A percentile compares a stretch with the other conserved stretches of the same genome.
Conservation (phyloP, 2,888 invertebrate genomes). For the Syrphus vitripennis region DNA sequence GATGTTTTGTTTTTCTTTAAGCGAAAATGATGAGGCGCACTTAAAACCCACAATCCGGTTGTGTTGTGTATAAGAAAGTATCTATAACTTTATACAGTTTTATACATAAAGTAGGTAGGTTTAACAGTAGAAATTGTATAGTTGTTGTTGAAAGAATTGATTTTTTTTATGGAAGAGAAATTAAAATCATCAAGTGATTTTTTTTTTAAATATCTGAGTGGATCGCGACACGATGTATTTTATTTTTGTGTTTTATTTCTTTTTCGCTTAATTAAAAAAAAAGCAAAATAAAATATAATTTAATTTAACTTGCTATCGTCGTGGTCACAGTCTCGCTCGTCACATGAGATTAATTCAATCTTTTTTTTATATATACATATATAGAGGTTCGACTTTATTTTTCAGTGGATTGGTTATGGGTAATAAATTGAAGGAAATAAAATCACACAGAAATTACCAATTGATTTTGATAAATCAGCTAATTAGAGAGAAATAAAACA, state of each 20-base stretch:
- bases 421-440: slow-evolving; percentile 29
- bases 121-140: background rate
- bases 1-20: slow-evolving; percentile 19
- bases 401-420: slow-evolving; percentile 1
- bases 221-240: slow-evolving; percentile 13
- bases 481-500: slow-evolving; percentile 1
- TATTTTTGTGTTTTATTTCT: background rate
- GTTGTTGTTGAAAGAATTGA: slow-evolving; percentile 8
- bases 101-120: background rate
- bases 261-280: slow-evolving; percentile 40
- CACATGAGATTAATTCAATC: slow-evolving; percentile 69
- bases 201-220: background rate
- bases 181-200: slow-evolving; percentile 12
- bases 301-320: slow-evolving; percentile 35
- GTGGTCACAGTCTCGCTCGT: slow-evolving; percentile 27
- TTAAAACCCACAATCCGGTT: slow-evolving; percentile 34
- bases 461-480: slow-evolving; percentile 53
- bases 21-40: slow-evolving; percentile 25
- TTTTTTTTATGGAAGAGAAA: slow-evolving; percentile 27
- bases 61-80: slow-evolving; percentile 11
- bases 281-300: slow-evolving; percentile 55
- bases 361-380: too few species aligned
- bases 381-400: slow-evolving; percentile 34
- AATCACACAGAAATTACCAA: slow-evolving; percentile 48
- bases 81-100: background rate